These are phyloP conservation scores for Ferrisia virgata DNA, from an alignment of 2,888 invertebrate species.

Conservation along the genomic window DNA sequence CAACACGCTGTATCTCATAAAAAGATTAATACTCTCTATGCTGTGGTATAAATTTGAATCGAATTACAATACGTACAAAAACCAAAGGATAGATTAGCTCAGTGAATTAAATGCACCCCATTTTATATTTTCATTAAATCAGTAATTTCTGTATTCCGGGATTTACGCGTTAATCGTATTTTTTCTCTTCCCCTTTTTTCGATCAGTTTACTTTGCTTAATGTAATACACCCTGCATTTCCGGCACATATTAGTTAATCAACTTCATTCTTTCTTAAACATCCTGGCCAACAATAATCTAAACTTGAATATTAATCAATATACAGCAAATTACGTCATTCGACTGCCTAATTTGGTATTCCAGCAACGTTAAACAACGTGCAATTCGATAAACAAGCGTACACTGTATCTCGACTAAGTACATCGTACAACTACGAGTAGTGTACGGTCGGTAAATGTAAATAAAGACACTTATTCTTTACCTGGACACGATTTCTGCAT, in stretches of 20 bases:
- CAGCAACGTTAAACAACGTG: background rate
- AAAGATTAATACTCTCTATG: too few relatives aligned
- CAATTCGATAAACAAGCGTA: background rate
- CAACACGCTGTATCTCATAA: too few relatives aligned
- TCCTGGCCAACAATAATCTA: background rate
- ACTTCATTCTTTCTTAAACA: background rate
- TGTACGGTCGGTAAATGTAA: background rate
- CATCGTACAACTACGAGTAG: background rate
- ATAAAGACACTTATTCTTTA: background rate
- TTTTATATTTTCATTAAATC: too few relatives aligned
- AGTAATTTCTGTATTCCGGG: too few relatives aligned
- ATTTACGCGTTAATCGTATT: background rate
- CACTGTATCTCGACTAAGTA: background rate
- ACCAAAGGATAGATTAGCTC: too few relatives aligned
- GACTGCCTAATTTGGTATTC: background rate
- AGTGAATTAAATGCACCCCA: too few relatives aligned
- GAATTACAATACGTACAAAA: background rate
- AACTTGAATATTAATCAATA: background rate
- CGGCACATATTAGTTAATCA: background rate
- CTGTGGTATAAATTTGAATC: too few relatives aligned
- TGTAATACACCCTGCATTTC: too few relatives aligned
- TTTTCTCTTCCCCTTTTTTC: background rate
- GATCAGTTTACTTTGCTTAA: too few relatives aligned
- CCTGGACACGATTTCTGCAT: slow-evolving; percentile 35
- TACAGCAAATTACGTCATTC: background rate